Evolutionary conservation across 2,888 invertebrate genomes (phyloP).

Genomic region (Rambutsinella grinnellia): DNA sequence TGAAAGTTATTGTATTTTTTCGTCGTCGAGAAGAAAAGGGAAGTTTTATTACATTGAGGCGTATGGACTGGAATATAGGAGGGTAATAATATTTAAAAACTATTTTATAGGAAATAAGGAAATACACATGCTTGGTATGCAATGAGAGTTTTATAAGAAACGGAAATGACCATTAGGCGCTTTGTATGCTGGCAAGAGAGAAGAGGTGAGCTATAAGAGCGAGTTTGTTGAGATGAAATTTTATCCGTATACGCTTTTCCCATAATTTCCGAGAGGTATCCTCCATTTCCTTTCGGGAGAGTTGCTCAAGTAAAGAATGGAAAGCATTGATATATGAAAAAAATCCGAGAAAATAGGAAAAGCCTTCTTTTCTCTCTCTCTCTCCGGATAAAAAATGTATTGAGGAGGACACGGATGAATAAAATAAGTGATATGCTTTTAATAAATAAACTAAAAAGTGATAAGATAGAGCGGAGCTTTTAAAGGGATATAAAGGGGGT

Average conservation of each 20-base stretch:
- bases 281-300: neutral
- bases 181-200: neutral
- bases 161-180: constrained; percentile 52
- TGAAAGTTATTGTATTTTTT: constrained; percentile 18
- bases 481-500: neutral
- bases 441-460: no score
- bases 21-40: constrained; percentile 34
- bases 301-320: neutral
- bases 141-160: constrained; percentile 40
- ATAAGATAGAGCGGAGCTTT: no score
- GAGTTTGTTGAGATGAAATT: neutral
- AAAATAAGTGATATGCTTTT: neutral
- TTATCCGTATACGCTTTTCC: neutral
- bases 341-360: neutral
- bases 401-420: neutral
- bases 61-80: constrained; percentile 4
- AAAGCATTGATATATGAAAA: neutral
- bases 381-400: neutral
- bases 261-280: neutral
- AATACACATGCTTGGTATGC: neutral
- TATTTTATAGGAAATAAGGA: no score
- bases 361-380: constrained; percentile 1
- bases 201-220: constrained; percentile 5
- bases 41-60: constrained; percentile 39
- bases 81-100: no score